Percentiles rank a stretch among this genome's conserved stretches.
phyloP scores from a whole-genome alignment of 2,113 vertebrate species.

The Hiodon tergisus region DNA sequence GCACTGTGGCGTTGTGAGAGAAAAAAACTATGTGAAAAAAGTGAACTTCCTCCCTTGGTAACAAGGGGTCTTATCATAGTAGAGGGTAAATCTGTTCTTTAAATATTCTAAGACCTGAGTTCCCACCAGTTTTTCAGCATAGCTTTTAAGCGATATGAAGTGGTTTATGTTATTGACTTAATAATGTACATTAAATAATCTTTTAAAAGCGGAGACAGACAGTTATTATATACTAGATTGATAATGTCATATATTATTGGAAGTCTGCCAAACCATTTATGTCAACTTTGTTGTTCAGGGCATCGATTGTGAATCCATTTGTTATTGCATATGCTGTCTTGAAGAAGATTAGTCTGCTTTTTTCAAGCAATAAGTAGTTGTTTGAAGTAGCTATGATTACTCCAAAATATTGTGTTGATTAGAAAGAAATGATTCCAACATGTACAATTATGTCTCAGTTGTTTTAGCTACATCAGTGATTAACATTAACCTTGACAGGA shows the following conservation, averaged over 20 bases:
- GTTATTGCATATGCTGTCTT: too few species aligned
- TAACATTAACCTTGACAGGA: neutral
- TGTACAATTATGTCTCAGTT: neutral
- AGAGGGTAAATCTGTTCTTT: neutral
- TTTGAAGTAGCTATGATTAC: too few species aligned
- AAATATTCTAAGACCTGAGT: neutral
- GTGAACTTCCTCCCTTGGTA: neutral
- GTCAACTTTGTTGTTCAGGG: too few species aligned
- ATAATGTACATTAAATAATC: neutral
- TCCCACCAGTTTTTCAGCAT: neutral
- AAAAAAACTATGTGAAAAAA: neutral
- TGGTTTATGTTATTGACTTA: neutral
- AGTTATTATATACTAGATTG: too few species aligned
- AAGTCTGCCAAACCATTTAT: too few species aligned
- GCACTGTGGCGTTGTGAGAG: neutral
- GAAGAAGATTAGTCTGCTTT: too few species aligned
- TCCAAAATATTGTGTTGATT: neutral
- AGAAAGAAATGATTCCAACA: too few species aligned
- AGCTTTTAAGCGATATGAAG: neutral
- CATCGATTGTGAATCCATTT: too few species aligned
- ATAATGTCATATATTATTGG: too few species aligned
- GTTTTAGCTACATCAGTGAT: neutral
- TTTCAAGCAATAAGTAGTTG: too few species aligned
- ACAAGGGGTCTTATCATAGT: neutral
- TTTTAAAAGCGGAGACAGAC: neutral